These are phyloP conservation scores for Drosophila pseudotalamancana DNA, from an alignment of 2,888 invertebrate species.

Conservation along the genomic window DNA sequence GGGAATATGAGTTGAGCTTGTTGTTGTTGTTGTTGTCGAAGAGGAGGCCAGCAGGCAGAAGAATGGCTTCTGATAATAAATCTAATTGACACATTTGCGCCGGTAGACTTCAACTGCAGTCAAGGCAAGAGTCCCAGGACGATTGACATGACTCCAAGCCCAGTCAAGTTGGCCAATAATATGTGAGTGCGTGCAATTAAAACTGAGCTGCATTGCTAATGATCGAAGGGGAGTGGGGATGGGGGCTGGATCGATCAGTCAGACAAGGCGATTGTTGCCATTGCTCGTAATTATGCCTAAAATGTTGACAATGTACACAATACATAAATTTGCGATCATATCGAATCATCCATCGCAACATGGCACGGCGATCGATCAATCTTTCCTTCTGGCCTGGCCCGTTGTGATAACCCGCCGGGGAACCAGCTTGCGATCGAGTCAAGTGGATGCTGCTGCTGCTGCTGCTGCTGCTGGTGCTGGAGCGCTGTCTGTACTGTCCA, in stretches of 20 bases:
- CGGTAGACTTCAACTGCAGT: constrained; percentile 44
- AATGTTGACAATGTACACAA: constrained; percentile 72
- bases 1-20: constrained; percentile 44
- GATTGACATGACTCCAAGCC: constrained; percentile 53
- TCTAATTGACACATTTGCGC: constrained; percentile 84
- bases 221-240: constrained; percentile 19
- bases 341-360: constrained; percentile 67
- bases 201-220: constrained; percentile 67
- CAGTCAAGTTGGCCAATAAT: constrained; percentile 48
- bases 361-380: constrained; percentile 56
- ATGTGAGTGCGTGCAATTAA: constrained; percentile 69
- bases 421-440: constrained; percentile 23
- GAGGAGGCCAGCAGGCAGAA: constrained; percentile 41
- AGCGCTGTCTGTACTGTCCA: constrained; percentile 81
- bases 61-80: constrained; percentile 84
- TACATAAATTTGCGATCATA: constrained; percentile 78
- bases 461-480: constrained; percentile 50
- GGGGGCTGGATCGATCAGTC: constrained; percentile 44
- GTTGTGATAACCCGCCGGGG: constrained; percentile 73
- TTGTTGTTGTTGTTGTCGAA: constrained; percentile 2
- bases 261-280: constrained; percentile 31
- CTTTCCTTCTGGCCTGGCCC: constrained; percentile 49
- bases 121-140: constrained; percentile 46
- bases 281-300: constrained; percentile 68
- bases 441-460: constrained; percentile 48